phyloP scores from a whole-genome alignment of 64 coral and sea anemone species.

The Orbicella faveolata region DNA sequence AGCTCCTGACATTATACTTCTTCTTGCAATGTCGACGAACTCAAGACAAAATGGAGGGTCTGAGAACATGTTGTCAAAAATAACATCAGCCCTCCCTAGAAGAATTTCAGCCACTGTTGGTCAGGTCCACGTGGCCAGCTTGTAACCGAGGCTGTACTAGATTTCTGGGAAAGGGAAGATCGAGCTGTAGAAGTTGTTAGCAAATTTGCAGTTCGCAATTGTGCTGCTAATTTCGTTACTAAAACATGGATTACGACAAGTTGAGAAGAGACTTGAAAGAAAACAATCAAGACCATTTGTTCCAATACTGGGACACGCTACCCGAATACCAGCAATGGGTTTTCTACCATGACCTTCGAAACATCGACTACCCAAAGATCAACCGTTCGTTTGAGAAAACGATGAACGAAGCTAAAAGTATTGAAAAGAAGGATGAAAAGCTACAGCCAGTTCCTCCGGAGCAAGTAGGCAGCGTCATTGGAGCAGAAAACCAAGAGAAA shows the following conservation, averaged over 20 bases:
- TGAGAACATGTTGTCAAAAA: too few species aligned
- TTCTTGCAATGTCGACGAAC: too few species aligned
- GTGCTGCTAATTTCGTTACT: not conserved
- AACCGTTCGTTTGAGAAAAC: slow-evolving; percentile 75
- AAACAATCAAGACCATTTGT: slow-evolving; percentile 66
- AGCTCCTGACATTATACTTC: too few species aligned
- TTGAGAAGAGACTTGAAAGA: slow-evolving; percentile 73
- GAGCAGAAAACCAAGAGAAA: slow-evolving; percentile 37
- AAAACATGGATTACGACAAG: slow-evolving; percentile 70
- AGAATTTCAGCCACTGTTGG: not conserved
- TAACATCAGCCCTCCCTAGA: not conserved
- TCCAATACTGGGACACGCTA: slow-evolving; percentile 47
- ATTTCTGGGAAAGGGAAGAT: not conserved
- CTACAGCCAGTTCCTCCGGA: slow-evolving; percentile 82
- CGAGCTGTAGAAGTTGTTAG: not conserved
- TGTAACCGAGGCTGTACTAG: not conserved
- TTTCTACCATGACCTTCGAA: slow-evolving; percentile 63
- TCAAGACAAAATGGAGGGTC: too few species aligned
- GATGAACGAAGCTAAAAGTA: slow-evolving; percentile 34
- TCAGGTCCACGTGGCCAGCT: slow-evolving; percentile 11
- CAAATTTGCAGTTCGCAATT: not conserved
- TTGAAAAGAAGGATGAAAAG: slow-evolving; percentile 89
- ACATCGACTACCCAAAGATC: slow-evolving; percentile 73
- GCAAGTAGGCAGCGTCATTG: slow-evolving; percentile 75
- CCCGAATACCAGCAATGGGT: slow-evolving; percentile 33